Evolutionary conservation across 2,113 vertebrate species (phyloP), one percentile per base, ranked within the genome.

Genomic region (Terrapene triunguis): DNA sequence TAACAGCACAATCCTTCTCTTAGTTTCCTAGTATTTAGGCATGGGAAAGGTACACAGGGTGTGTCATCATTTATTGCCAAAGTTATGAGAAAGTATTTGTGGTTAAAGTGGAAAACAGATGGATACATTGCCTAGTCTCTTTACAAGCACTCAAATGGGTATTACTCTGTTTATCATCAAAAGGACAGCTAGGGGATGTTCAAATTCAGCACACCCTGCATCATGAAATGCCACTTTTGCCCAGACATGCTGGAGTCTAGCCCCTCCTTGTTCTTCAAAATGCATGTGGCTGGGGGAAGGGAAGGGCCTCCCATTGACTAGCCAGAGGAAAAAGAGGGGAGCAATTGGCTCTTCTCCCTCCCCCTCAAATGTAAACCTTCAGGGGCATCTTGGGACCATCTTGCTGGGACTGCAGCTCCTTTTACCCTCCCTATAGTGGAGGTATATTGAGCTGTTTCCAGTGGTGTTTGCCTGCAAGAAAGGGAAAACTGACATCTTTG

Each of bases 41-140:
- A 7, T 78, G 38, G 21, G 21, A 38, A 72, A 10, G 0, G 0
- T 10, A 16, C 53, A 29, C 2, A 8, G 35, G 8, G 2, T n/a
- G 62, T 19, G 14, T 38, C 55, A 8, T 57, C 44, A 10, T 22
- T 21, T 5, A 16, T 16, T 32, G 8, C 32, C 42, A 29, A 74
- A 2, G 42, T 21, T 29, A 51, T 0, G 0, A 82, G 79, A 48
- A 92, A 54, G 24, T 0, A 0, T 0, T 62, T 87, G 35, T 35
- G 42, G 22, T 12, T 69, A 21, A 87, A 80, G 0, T 0, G 89
- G 55, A 84, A 38, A 42, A 14, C 5, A 16, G 21, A 72, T n/a
- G 65, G 65, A 72, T 72, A 38, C n/a, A 72, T 19, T 72, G 17
- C 19, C n/a, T 38, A 72, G 19, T 10, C 17, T 11, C n/a, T 19